Evolutionary conservation across 2,888 invertebrate species (phyloP).

Genomic region (Corythucha ciliata): DNA sequence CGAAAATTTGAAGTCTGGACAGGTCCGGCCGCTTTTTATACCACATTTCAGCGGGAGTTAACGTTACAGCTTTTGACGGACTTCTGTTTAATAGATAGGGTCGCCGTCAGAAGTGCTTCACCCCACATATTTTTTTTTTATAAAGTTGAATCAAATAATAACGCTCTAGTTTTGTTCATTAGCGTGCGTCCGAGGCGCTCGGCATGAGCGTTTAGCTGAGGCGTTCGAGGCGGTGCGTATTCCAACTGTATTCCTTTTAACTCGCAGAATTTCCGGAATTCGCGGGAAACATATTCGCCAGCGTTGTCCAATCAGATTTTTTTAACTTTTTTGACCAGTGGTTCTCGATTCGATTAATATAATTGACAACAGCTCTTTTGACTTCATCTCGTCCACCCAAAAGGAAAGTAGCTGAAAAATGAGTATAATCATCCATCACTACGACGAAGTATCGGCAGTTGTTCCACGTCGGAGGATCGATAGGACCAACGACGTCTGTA

Average conservation of each 20-base stretch:
- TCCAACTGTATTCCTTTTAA: conserved; percentile 27
- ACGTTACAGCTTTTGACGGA: conserved; percentile 27
- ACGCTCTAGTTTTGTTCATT: conserved; percentile 32
- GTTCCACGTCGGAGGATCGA: conserved; percentile 3
- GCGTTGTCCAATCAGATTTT: too few relatives aligned
- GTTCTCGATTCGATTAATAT: conserved; percentile 2
- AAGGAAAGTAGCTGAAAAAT: conserved; percentile 6
- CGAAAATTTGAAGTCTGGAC: conserved; percentile 37
- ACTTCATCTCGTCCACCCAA: conserved; percentile 1
- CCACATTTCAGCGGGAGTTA: conserved; percentile 38
- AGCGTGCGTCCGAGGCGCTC: conserved; percentile 32
- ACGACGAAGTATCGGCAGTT: neutral
- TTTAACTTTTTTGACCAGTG: conserved; percentile 3
- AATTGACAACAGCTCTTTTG: neutral
- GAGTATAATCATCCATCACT: conserved; percentile 6
- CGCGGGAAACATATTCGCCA: too few relatives aligned
- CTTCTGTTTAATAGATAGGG: conserved; percentile 37
- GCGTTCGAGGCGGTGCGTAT: conserved; percentile 25
- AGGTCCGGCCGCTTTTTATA: conserved; percentile 35
- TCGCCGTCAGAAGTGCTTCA: conserved; percentile 36
- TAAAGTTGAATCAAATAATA: conserved; percentile 35
- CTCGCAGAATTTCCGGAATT: conserved; percentile 26
- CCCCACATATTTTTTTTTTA: conserved; percentile 37
- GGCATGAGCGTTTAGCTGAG: conserved; percentile 29
- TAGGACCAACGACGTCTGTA: neutral